phyloP scores from a whole-genome alignment of 2,113 vertebrate species.

The Phalacrocorax pelagicus region DNA sequence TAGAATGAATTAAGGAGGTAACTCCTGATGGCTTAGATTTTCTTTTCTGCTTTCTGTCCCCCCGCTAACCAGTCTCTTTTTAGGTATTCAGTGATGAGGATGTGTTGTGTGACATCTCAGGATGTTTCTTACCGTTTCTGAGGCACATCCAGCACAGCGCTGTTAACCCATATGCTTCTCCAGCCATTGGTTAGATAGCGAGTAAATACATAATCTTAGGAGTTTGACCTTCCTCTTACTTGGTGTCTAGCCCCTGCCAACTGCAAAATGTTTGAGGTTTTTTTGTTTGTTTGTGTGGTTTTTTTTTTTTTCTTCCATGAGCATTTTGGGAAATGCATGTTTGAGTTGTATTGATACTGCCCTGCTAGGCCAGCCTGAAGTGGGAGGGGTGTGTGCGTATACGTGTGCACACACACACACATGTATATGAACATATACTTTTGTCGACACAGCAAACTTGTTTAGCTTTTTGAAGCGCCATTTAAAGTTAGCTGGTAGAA shows the following conservation, averaged over 20 bases:
- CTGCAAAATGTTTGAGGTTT: background rate
- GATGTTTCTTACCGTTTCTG: background rate
- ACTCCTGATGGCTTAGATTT: background rate
- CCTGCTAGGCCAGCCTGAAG: background rate
- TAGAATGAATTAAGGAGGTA: background rate
- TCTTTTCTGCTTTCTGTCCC: too few species aligned
- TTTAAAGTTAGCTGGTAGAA: background rate
- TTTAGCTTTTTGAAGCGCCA: background rate
- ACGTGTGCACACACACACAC: too few species aligned
- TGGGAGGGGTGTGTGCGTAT: fast-evolving
- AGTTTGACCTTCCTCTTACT: background rate
- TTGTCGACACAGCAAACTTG: background rate
- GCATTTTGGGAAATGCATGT: background rate
- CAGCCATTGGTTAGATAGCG: background rate
- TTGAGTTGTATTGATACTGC: background rate
- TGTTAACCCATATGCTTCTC: background rate
- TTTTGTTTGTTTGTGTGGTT: too few species aligned
- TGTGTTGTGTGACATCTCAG: background rate
- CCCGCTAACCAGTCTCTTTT: background rate
- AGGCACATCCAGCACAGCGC: background rate
- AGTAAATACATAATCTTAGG: background rate
- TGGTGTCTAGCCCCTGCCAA: background rate
- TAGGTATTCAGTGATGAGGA: background rate
- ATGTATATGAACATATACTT: background rate
- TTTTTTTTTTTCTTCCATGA: background rate